Evolutionary conservation across 2,888 invertebrate genomes (phyloP).

Genomic region (Barypeithes pellucidus): DNA sequence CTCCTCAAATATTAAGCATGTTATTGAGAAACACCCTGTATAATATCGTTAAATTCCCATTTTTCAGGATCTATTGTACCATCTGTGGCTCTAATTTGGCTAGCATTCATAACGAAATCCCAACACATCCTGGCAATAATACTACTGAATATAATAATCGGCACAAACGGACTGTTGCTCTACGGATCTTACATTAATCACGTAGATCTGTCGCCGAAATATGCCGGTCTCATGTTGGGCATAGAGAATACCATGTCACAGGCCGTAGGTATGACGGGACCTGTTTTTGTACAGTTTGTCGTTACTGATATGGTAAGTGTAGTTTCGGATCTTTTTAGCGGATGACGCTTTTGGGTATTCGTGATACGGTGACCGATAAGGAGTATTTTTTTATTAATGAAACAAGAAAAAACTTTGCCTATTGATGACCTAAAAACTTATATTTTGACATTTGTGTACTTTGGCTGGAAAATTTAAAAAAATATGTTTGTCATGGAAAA

Average conservation of each 20-base stretch:
- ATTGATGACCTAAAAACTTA: too few relatives aligned
- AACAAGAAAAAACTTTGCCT: too few relatives aligned
- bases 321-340: too few relatives aligned
- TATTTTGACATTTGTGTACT: too few relatives aligned
- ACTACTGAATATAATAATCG: constrained; percentile 47
- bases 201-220: constrained; percentile 50
- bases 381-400: too few relatives aligned
- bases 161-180: constrained; percentile 44
- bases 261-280: constrained; percentile 48
- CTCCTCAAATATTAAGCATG: too few relatives aligned
- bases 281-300: constrained; percentile 47
- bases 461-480: too few relatives aligned
- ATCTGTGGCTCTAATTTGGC: constrained; percentile 37
- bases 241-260: constrained; percentile 51
- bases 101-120: constrained; percentile 41
- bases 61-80: constrained; percentile 47
- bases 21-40: too few relatives aligned
- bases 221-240: constrained; percentile 49
- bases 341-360: too few relatives aligned
- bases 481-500: too few relatives aligned
- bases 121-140: constrained; percentile 44
- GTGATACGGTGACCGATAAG: too few relatives aligned
- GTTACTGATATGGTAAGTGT: constrained; percentile 53
- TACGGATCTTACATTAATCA: constrained; percentile 51
- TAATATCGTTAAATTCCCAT: too few relatives aligned